Evolutionary conservation across 2,113 vertebrate genomes (phyloP).

Genomic region (Rhinolophus ferrumequinum): DNA sequence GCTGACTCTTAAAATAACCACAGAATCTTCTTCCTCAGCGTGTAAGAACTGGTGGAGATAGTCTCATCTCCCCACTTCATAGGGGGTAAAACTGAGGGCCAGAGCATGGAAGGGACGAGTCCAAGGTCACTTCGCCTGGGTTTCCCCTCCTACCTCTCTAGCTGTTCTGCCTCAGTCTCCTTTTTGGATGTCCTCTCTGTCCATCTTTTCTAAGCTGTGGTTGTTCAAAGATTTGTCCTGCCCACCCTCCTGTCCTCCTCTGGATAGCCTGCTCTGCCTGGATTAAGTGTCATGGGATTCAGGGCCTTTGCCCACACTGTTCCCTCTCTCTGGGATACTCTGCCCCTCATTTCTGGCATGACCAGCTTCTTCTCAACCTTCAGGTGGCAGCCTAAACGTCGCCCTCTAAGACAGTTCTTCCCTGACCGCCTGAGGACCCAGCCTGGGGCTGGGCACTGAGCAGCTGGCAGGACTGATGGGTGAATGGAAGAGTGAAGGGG

Average conservation of each 20-base stretch:
- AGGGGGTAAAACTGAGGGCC: neutral
- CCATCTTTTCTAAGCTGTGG: neutral
- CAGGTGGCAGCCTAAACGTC: neutral
- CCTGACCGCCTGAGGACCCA: neutral
- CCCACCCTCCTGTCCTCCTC: neutral
- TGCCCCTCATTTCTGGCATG: neutral
- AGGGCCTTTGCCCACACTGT: neutral
- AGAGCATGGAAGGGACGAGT: neutral
- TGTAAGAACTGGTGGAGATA: neutral
- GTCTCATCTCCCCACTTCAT: neutral
- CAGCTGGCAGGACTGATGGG: neutral
- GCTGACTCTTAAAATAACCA: neutral
- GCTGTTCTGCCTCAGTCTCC: neutral
- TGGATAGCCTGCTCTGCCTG: neutral
- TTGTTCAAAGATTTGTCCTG: neutral
- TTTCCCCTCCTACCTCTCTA: neutral
- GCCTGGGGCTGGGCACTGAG: neutral
- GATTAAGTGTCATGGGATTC: neutral
- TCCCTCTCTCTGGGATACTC: neutral
- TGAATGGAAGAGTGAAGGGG: neutral
- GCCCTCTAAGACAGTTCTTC: neutral
- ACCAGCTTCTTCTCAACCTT: neutral
- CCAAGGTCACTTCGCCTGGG: neutral
- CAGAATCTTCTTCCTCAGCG: neutral
- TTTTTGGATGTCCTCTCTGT: neutral